A percentile compares a stretch with the other conserved stretches of the same genome.
Evolutionary conservation across 2,113 vertebrate genomes (phyloP).

Genomic region (Onychorhynchus coronatus): DNA sequence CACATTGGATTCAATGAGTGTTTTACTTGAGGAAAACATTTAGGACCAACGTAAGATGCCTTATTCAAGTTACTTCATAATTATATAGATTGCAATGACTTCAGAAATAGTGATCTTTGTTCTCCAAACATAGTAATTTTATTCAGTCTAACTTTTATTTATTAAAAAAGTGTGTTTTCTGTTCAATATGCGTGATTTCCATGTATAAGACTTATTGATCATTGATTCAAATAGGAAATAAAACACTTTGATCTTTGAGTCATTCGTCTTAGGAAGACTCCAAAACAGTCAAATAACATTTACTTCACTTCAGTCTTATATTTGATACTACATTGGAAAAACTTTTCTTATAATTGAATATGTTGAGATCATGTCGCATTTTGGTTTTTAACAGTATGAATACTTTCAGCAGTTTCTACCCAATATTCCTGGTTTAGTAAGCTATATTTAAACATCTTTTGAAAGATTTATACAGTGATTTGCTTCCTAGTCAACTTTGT

Average conservation of each 20-base stretch:
- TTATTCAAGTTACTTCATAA: slow-evolving; percentile 56
- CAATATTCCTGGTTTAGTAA: not conserved
- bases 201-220: not conserved
- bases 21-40: slow-evolving; percentile 43
- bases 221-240: slow-evolving; percentile 51
- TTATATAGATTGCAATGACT: not conserved
- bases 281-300: slow-evolving; percentile 1
- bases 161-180: slow-evolving; percentile 2
- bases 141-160: not conserved
- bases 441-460: slow-evolving; percentile 23
- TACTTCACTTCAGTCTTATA: not conserved
- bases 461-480: slow-evolving; percentile 52
- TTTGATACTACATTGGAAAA: not conserved
- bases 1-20: not conserved
- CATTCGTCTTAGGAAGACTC: slow-evolving; percentile 46
- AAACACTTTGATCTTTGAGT: slow-evolving; percentile 46
- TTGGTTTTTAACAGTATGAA: not conserved
- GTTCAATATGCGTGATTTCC: not conserved
- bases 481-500: slow-evolving; percentile 21
- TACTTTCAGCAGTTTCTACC: slow-evolving; percentile 28
- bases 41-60: slow-evolving; percentile 27
- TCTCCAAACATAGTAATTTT: slow-evolving; percentile 18
- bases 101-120: slow-evolving; percentile 23
- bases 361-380: slow-evolving; percentile 12
- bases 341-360: slow-evolving; percentile 15